Evolutionary conservation across 2,113 vertebrate species (phyloP).

Genomic region (Pseudolaguvia tuberculata): DNA sequence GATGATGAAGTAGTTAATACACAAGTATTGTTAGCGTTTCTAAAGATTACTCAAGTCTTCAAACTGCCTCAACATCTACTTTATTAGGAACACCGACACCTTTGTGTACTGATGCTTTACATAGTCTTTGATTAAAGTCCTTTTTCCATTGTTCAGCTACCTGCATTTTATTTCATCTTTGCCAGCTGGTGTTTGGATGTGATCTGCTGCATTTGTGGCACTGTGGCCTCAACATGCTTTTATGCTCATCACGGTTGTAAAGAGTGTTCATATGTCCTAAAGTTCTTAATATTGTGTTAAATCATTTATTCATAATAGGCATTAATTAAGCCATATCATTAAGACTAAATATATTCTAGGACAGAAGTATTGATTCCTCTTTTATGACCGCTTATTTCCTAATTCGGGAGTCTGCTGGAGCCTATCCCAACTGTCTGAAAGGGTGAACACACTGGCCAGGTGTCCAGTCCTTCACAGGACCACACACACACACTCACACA

Average conservation of each 20-base stretch:
- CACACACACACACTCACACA: too few relatives aligned
- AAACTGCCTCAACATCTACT: background rate
- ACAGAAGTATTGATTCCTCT: too few relatives aligned
- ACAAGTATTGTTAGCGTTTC: background rate
- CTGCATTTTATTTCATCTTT: background rate
- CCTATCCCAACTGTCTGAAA: too few relatives aligned
- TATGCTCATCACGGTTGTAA: background rate
- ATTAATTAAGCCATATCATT: background rate
- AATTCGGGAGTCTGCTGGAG: too few relatives aligned
- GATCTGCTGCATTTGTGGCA: too few relatives aligned
- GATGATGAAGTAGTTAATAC: background rate
- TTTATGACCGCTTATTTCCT: too few relatives aligned
- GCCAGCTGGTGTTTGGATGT: background rate
- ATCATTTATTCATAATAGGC: too few relatives aligned
- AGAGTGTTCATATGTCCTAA: background rate
- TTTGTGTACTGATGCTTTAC: background rate
- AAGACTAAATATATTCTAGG: background rate
- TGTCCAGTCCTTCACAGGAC: too few relatives aligned
- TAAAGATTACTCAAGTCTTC: background rate
- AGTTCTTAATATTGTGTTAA: background rate
- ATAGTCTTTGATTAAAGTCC: background rate
- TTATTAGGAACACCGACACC: background rate
- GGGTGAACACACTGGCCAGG: too few relatives aligned
- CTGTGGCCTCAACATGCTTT: background rate
- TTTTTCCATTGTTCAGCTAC: background rate